Evolutionary conservation across 2,888 invertebrate genomes (phyloP), one percentile per base, ranked within the genome.

Genomic region (Phytoseiulus persimilis): DNA sequence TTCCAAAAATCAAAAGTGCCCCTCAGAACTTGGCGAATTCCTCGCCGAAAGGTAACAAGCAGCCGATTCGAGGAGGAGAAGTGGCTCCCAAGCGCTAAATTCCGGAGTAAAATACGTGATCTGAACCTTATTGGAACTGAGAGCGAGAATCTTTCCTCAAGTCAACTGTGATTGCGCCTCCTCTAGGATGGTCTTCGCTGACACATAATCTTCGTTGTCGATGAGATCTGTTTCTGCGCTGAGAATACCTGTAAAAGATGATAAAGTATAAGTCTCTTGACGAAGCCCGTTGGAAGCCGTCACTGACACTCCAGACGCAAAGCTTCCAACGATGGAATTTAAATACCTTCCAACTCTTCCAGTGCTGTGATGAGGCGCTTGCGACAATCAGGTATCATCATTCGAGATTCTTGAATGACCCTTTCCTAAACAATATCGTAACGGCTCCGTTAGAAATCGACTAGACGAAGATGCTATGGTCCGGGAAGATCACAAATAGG

Each of bases 331-430:
- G n/a, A n/a, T n/a, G n/a, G n/a, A n/a, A n/a, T 39, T 39, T 39
- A 39, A 9, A 9, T 39, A 91, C 91, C 89, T 90, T 95, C 95
- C 89, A 98, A 94, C 91, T 97, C 96, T 83, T 95, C 94, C 92
- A 94, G 95, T 83, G 97, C 97, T 33, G 95, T 95, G 84, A 94
- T 94, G 91, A 94, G 94, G 93, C 97, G 94, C 91, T 96, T 94
- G 92, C 96, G 95, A 92, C 96, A 96, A 92, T 98, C 97, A 0
- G 97, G 97, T 90, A 98, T 94, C 97, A 98, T 97, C 96, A 96
- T 96, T 92, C 96, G 93, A 28, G 95, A 95, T 93, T 98, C 98
- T 92, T 96, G 95, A 83, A 97, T 93, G 0, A 97, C 97, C 93
- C 97, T 97, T 92, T 96, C 95, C 93, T 97, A 96, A 33, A 91